A percentile compares a stretch with the other conserved stretches of the same genome.
Conservation (phyloP, 1,140 invertebrate genomes). For the Hylyphantes graminicola region DNA sequence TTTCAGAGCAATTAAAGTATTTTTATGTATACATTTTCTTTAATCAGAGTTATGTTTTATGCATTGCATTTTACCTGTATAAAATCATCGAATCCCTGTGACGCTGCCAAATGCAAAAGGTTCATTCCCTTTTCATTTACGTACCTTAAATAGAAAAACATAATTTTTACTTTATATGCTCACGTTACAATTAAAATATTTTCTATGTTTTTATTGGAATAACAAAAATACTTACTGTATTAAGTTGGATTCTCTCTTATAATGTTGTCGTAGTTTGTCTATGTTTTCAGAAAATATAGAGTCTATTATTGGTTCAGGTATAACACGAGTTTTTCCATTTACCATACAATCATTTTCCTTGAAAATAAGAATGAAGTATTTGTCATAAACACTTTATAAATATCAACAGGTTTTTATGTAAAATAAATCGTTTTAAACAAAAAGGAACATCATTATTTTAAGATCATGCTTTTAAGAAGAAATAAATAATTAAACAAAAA, state of each 20-base stretch:
- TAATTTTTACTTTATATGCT: not conserved
- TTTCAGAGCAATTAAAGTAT: no score
- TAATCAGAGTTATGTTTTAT: no score
- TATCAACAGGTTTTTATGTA: not conserved
- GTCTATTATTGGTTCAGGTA: not conserved
- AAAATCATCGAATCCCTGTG: constrained; percentile 9
- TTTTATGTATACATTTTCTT: no score
- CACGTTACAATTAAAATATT: not conserved
- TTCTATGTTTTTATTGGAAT: not conserved
- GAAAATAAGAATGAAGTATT: not conserved
- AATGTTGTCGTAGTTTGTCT: not conserved
- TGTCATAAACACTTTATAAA: not conserved
- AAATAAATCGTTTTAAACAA: not conserved
- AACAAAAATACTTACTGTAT: not conserved
- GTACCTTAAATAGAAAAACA: constrained; percentile 4
- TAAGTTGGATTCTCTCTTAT: not conserved
- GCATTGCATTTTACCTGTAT: not conserved
- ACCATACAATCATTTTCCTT: not conserved
- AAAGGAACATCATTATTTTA: not conserved
- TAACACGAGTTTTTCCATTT: not conserved
- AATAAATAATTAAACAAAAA: not conserved
- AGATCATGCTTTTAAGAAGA: not conserved
- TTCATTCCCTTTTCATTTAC: constrained; percentile 22
- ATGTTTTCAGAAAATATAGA: not conserved
- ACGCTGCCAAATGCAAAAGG: constrained; percentile 25